A percentile compares a stretch with the other conserved stretches of the same genome.
phyloP scores from a whole-genome alignment of 1,140 invertebrate species.

The Euwallacea similis region DNA sequence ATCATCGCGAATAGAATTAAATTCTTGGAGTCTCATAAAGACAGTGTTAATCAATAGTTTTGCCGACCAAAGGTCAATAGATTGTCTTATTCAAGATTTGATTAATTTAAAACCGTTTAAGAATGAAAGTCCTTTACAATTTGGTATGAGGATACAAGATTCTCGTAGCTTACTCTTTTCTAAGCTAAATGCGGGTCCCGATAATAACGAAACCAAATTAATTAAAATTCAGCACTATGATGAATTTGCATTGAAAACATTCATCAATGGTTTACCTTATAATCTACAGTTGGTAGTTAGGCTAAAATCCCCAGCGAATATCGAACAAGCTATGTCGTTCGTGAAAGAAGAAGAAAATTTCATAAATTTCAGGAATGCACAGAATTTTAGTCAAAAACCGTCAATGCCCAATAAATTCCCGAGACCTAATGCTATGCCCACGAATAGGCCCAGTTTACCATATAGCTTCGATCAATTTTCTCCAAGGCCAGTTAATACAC shows the following conservation, averaged over 20 bases:
- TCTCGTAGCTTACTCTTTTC: slow-evolving; percentile 33
- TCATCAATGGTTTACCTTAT: slow-evolving; percentile 26
- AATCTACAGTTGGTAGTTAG: slow-evolving; percentile 28
- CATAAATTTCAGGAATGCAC: slow-evolving; percentile 20
- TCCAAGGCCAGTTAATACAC: no score
- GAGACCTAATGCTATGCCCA: no score
- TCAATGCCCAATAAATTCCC: neutral
- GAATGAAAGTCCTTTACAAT: slow-evolving; percentile 35
- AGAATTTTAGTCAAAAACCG: slow-evolving; percentile 3
- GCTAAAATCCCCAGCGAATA: slow-evolving; percentile 23
- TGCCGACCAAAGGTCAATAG: slow-evolving; percentile 38
- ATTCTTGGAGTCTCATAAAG: slow-evolving; percentile 37
- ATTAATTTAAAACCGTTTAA: slow-evolving; percentile 36
- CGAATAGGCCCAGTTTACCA: no score
- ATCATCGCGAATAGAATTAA: slow-evolving; percentile 37
- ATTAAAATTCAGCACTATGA: slow-evolving; percentile 28
- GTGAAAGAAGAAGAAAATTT: slow-evolving; percentile 39
- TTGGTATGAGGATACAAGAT: slow-evolving; percentile 41
- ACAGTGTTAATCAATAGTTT: slow-evolving; percentile 33
- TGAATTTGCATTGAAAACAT: slow-evolving; percentile 34
- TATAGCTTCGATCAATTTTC: no score
- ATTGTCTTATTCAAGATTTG: slow-evolving; percentile 42
- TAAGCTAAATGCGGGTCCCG: slow-evolving; percentile 35
- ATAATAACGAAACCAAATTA: slow-evolving; percentile 15
- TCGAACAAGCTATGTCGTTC: slow-evolving; percentile 32